phyloP scores from a whole-genome alignment of 2,113 vertebrate genomes.

The Calyptomena viridis region DNA sequence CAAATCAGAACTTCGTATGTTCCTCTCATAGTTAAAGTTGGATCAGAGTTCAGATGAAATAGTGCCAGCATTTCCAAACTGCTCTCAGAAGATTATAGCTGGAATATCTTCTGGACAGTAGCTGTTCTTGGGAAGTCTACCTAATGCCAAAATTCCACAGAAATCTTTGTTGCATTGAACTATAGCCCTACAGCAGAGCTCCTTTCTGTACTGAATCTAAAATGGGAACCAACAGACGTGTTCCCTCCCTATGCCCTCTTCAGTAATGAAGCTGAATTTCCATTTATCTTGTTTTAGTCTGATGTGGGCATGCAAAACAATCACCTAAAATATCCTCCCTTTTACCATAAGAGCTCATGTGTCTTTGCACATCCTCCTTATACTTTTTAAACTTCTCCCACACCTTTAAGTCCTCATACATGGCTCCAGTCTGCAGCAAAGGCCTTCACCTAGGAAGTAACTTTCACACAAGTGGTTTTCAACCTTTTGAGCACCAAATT shows the following conservation, averaged over 20 bases:
- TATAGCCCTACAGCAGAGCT: not conserved
- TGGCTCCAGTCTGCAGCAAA: not conserved
- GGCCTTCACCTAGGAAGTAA: not conserved
- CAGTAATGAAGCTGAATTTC: not conserved
- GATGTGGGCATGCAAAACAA: not conserved
- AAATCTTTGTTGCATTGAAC: not conserved
- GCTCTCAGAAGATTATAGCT: not conserved
- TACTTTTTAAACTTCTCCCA: not conserved
- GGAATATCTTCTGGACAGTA: slow-evolving; percentile 18
- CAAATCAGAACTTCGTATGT: not conserved
- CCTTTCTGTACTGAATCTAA: not conserved
- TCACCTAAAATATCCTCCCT: not conserved
- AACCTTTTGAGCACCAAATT: not conserved
- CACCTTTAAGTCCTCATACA: not conserved
- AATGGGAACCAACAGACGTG: not conserved
- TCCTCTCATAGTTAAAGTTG: not conserved
- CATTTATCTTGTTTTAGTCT: not conserved
- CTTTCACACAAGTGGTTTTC: not conserved
- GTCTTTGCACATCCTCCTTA: not conserved
- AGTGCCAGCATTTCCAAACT: not conserved
- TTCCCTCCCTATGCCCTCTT: not conserved
- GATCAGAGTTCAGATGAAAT: not conserved
- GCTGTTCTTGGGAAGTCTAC: not conserved
- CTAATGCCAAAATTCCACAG: not conserved
- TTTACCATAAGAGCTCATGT: not conserved